phyloP scores from a whole-genome alignment of 2,888 invertebrate species.

The Tetragnatha montana region DNA sequence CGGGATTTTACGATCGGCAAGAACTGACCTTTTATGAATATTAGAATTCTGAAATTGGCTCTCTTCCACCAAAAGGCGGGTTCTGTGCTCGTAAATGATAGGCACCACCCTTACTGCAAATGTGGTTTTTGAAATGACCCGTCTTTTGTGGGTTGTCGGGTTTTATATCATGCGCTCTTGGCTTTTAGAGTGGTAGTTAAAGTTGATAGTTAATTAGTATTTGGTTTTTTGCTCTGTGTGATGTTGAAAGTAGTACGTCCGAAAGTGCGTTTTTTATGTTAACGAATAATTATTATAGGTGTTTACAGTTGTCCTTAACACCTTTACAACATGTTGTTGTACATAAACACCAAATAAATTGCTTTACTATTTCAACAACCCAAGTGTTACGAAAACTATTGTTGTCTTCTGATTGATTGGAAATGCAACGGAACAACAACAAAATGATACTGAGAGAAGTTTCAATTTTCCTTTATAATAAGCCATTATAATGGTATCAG shows the following conservation, averaged over 20 bases:
- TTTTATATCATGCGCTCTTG: not conserved
- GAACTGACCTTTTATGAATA: conserved; percentile 61
- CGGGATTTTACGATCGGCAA: conserved; percentile 25
- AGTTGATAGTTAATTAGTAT: not conserved
- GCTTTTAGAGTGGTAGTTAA: conserved; percentile 9
- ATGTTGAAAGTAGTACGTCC: not conserved
- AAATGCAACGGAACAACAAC: too few relatives aligned
- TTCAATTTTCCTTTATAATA: too few relatives aligned
- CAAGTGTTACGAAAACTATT: too few relatives aligned
- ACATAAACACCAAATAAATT: too few relatives aligned
- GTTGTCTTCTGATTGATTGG: too few relatives aligned
- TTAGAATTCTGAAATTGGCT: conserved; percentile 57
- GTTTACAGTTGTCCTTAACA: too few relatives aligned
- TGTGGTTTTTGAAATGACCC: conserved; percentile 29
- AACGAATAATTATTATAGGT: too few relatives aligned
- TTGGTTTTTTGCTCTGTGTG: not conserved
- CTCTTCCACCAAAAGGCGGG: conserved; percentile 32
- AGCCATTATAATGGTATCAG: too few relatives aligned
- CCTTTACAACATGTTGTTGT: too few relatives aligned
- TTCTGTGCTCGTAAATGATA: conserved; percentile 18
- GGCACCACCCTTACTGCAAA: conserved; percentile 24
- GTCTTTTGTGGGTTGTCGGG: not conserved
- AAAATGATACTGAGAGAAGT: too few relatives aligned
- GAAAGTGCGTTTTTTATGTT: too few relatives aligned
- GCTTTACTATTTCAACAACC: too few relatives aligned